Conservation (phyloP, 2,113 vertebrate genomes). For the Motacilla tschutschensis region DNA sequence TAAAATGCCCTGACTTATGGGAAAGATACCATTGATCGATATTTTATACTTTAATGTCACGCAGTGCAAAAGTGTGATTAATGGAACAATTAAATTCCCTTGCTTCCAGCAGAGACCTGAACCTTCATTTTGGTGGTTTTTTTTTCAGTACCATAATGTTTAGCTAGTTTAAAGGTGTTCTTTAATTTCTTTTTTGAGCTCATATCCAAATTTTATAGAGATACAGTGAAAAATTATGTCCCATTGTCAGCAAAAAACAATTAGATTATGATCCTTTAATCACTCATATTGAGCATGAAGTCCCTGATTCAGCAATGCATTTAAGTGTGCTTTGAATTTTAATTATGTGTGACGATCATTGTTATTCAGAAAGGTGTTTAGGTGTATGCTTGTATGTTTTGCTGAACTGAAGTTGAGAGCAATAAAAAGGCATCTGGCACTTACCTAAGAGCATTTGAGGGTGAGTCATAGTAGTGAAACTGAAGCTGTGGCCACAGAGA, state of each 20-base stretch:
- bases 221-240: not conserved
- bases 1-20: not conserved
- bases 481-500: constrained; percentile 10
- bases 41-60: constrained; percentile 40
- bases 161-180: constrained; percentile 6
- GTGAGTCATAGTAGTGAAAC: constrained; percentile 40
- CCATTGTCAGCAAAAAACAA: constrained; percentile 1
- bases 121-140: not conserved
- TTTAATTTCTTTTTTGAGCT: constrained; percentile 12
- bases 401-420: constrained; percentile 20
- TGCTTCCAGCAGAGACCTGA: constrained; percentile 23
- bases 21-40: not conserved
- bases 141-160: not conserved
- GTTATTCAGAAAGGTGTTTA: constrained; percentile 34
- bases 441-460: constrained; percentile 30
- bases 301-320: constrained; percentile 27
- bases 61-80: constrained; percentile 52
- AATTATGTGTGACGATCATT: not conserved
- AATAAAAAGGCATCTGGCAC: constrained; percentile 36
- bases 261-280: constrained; percentile 29
- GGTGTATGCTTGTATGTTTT: constrained; percentile 6
- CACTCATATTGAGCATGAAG: not conserved
- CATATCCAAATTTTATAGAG: not conserved
- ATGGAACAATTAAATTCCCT: constrained; percentile 49
- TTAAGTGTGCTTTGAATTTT: constrained; percentile 18